Base-by-base conservation (phyloP, 2,888 invertebrate genomes). In the Erannis defoliaria region DNA sequence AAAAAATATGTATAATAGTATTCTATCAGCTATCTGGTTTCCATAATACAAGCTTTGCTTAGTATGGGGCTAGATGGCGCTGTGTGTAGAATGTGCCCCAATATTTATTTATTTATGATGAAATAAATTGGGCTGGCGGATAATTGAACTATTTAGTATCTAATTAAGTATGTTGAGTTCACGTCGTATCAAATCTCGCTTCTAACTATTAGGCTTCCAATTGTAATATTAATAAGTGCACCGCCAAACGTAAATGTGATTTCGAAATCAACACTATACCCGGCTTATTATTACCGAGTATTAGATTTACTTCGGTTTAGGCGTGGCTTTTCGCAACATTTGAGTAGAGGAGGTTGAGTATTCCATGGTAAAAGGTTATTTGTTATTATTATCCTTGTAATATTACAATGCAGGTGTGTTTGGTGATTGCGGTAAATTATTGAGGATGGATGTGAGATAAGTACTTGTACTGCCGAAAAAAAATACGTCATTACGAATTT, bases 221-320 rank as follows among this genome's bases (percentile, higher is more conserved):
- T 51, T 43, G 19, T 14, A 55, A 14, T 29, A 43, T 18, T 45
- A 60, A 50, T 61, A 37, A 55, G 43, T 42, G 50, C 50, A 37
- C 54, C 54, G 50, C 50, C 55, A 45, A 50, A 37, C 43, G 14
- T 6, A 48, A 6, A 46, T 69, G 62, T 51, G 43, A 57, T 65
- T 61, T 61, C 63, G 57, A 62, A 63, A 67, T 53, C 55, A 50
- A 56, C 57, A 40, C 40, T 53, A n/a, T 1, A 19, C 38, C 1
- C 5, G 0, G 26, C 9, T 45, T 45, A 26, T 45, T 42, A 23
- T 23, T 23, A n/a, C 23, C 4, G 4, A 1, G 5, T 45, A 26
- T 45, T 26, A 16, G 21, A 38, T 51, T 23, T 5, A 21, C 9
- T 21, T 9, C 16, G 18, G 31, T 10, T 23, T 1, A 37, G 56